Evolutionary conservation across 37 sponge, comb jelly and placozoan species (phyloP), one percentile per base, ranked within the genome.

Genomic region (Diacarnus erythraeanus): DNA sequence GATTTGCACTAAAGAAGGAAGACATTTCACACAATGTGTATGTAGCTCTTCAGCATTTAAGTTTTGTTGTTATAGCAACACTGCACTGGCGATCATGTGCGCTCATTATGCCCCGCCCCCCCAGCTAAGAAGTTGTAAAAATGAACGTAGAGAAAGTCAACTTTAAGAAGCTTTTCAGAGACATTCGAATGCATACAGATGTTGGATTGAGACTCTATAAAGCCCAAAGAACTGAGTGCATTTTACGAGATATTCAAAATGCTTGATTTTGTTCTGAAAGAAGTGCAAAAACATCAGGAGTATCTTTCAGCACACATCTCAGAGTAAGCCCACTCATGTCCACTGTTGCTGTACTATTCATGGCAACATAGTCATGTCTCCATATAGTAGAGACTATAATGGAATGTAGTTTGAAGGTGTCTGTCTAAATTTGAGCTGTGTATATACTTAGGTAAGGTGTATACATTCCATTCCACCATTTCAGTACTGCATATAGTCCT

Each of bases 1-100:
- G 90, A 38, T 90, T 90, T 8, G 85, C 87, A 60, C 86, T 85
- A 72, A 80, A 90, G 39, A 85, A 69, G 35, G 90, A 78, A 67
- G 90, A 80, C 90, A 90, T 90, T 12, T 47, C 51, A 15, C 12
- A 12, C 12, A 12, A 12, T 12, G 51, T 47, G 51, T 6, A n/a
- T n/a, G n/a, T n/a, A n/a, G n/a, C n/a, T n/a, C n/a, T n/a, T n/a
- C n/a, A n/a, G n/a, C n/a, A n/a, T n/a, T 47, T 15, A 6, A 12
- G 51, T 12, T 47, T 15, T 47, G 51, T 47, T 47, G 51, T 47
- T 12, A 47, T 47, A 47, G 51, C 6, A 47, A 47, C 51, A 47
- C 51, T 47, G 51, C 51, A 12, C 51, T 15, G 6, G 51, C 51
- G 51, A 15, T 12, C 10, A 47, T 6, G 12, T 47, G 51, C 51